These are phyloP conservation scores for Cheilosia vulpina DNA, from an alignment of 2,888 invertebrate genomes.

Conservation along the genomic window DNA sequence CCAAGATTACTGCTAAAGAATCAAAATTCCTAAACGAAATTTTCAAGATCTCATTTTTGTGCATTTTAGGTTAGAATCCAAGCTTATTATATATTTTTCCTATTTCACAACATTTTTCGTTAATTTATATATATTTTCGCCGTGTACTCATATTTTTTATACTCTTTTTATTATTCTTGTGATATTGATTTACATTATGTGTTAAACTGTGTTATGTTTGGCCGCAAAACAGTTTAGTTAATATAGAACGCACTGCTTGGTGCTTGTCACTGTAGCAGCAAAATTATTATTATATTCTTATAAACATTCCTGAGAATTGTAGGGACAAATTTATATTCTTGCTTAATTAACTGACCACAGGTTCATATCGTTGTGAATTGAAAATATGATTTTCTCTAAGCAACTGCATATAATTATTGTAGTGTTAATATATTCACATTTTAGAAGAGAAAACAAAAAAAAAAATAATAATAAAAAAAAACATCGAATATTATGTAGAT, in stretches of 20 bases:
- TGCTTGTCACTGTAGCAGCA: not conserved
- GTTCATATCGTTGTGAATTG: slow-evolving; percentile 6
- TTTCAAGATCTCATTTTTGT: slow-evolving; percentile 64
- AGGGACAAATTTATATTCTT: not conserved
- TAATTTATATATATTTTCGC: slow-evolving; percentile 29
- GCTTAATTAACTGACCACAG: not conserved
- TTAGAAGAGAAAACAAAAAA: slow-evolving; percentile 36
- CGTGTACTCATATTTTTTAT: slow-evolving; percentile 56
- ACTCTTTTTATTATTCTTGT: slow-evolving; percentile 60
- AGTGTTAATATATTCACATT: slow-evolving; percentile 51
- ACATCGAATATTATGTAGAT: slow-evolving; percentile 76
- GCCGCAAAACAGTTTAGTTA: slow-evolving; percentile 17
- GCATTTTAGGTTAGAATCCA: slow-evolving; percentile 46
- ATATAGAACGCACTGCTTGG: not conserved
- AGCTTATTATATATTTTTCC: slow-evolving; percentile 16
- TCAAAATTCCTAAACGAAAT: slow-evolving; percentile 51
- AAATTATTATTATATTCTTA: slow-evolving; percentile 5
- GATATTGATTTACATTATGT: slow-evolving; percentile 61
- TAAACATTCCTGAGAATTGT: slow-evolving; percentile 31
- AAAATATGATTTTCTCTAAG: slow-evolving; percentile 26
- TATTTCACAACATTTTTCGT: slow-evolving; percentile 21
- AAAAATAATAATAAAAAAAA: no score
- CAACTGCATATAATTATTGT: slow-evolving; percentile 47
- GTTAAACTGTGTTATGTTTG: slow-evolving; percentile 20
- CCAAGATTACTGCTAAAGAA: slow-evolving; percentile 25